phyloP scores from a whole-genome alignment of 2,113 vertebrate genomes.

The Odontesthes bonariensis region DNA sequence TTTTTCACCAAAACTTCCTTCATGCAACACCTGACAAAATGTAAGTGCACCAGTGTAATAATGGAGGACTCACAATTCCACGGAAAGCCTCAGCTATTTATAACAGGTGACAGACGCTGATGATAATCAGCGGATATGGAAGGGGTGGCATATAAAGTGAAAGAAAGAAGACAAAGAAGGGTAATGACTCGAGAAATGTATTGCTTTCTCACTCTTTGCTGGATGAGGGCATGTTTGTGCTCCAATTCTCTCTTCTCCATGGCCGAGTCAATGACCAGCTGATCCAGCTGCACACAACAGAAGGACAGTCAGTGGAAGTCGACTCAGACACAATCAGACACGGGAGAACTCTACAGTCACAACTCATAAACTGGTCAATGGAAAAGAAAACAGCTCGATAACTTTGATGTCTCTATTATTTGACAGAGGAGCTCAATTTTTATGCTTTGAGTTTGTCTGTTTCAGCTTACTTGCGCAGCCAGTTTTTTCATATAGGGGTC shows the following conservation, averaged over 20 bases:
- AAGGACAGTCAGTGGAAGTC: slow-evolving; percentile 8
- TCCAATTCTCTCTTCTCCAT: slow-evolving; percentile 97
- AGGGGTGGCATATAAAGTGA: not conserved
- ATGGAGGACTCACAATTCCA: not conserved
- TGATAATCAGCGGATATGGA: too few species aligned
- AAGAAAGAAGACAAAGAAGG: not conserved
- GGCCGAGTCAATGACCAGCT: slow-evolving; percentile 94
- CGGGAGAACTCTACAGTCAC: not conserved
- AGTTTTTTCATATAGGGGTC: slow-evolving; percentile 96
- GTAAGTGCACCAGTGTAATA: not conserved
- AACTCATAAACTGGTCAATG: not conserved
- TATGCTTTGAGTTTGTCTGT: not conserved
- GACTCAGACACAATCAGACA: not conserved
- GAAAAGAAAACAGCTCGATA: not conserved
- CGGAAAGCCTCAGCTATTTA: not conserved
- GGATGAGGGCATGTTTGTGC: slow-evolving; percentile 93
- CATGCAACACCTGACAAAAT: not conserved
- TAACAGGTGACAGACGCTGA: not conserved
- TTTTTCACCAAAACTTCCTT: not conserved
- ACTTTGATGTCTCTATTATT: not conserved
- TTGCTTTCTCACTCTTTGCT: slow-evolving; percentile 90
- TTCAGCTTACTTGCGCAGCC: slow-evolving; percentile 87
- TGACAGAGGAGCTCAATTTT: not conserved
- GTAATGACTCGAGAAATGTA: not conserved
- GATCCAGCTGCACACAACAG: slow-evolving; percentile 87